Conservation (phyloP, 2,113 vertebrate genomes). For the Megalops atlanticus region DNA sequence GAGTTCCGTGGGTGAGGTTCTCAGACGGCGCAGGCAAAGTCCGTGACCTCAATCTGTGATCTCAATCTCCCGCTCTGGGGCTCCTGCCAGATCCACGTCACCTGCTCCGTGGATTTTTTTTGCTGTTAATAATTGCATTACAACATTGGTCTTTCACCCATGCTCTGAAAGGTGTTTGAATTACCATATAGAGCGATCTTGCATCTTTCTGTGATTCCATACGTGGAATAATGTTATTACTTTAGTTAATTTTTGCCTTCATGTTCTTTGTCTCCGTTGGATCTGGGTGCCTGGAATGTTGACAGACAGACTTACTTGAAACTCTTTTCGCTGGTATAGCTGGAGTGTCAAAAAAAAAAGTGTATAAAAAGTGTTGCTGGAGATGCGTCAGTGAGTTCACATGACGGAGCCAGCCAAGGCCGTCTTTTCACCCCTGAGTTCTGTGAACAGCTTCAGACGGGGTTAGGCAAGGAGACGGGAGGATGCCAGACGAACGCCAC, state of each 20-base stretch:
- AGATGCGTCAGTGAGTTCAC: background rate
- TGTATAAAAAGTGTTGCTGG: background rate
- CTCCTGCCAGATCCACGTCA: background rate
- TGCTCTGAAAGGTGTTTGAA: background rate
- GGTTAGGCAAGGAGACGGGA: background rate
- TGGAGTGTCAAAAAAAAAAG: too few species aligned
- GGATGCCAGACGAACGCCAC: background rate
- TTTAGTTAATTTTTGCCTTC: background rate
- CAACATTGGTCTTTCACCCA: background rate
- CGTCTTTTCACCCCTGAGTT: background rate
- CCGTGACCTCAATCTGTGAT: background rate
- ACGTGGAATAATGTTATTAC: background rate
- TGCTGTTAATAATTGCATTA: slow-evolving; percentile 1
- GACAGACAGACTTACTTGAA: background rate
- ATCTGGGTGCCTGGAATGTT: background rate
- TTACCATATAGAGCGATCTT: background rate
- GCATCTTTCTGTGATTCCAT: background rate
- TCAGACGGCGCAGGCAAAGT: background rate
- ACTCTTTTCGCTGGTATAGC: too few species aligned
- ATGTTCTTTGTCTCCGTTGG: background rate
- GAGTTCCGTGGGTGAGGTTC: too few species aligned
- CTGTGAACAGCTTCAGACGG: background rate
- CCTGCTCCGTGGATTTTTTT: background rate
- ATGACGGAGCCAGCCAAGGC: background rate
- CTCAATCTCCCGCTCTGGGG: background rate